These are phyloP conservation scores for Thalpophila matura DNA, from an alignment of 2,888 invertebrate species.

Conservation along the genomic window DNA sequence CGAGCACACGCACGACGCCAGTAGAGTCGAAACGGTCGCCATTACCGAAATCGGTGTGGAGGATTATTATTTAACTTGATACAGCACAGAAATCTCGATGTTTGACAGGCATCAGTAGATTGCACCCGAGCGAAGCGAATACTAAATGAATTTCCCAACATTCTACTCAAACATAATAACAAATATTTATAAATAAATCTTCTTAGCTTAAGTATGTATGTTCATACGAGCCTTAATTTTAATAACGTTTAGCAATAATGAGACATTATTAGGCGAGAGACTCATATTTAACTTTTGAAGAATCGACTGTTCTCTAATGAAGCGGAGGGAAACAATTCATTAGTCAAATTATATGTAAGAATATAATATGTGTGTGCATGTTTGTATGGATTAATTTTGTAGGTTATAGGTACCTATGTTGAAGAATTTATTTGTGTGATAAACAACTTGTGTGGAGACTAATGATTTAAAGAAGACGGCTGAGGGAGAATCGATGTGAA, in stretches of 20 bases:
- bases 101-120: too few relatives aligned
- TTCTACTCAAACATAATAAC: constrained; percentile 35
- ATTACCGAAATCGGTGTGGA: too few relatives aligned
- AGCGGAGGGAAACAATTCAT: constrained; percentile 76
- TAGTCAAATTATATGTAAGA: constrained; percentile 70
- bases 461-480: not conserved
- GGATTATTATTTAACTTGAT: too few relatives aligned
- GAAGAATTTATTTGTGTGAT: constrained; percentile 7
- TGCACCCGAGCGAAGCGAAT: too few relatives aligned
- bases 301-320: constrained; percentile 83
- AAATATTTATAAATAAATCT: constrained; percentile 63
- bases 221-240: constrained; percentile 74
- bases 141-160: constrained; percentile 21
- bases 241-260: constrained; percentile 84
- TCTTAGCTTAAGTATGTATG: constrained; percentile 39
- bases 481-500: too few relatives aligned
- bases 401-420: not conserved
- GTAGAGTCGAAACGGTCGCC: too few relatives aligned
- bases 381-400: constrained; percentile 49
- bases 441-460: not conserved
- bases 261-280: constrained; percentile 82
- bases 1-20: too few relatives aligned
- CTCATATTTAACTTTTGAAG: constrained; percentile 87
- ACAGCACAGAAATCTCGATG: too few relatives aligned
- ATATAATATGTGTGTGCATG: constrained; percentile 42